Conservation (phyloP, 2,888 invertebrate species). For the Apamea monoglypha region DNA sequence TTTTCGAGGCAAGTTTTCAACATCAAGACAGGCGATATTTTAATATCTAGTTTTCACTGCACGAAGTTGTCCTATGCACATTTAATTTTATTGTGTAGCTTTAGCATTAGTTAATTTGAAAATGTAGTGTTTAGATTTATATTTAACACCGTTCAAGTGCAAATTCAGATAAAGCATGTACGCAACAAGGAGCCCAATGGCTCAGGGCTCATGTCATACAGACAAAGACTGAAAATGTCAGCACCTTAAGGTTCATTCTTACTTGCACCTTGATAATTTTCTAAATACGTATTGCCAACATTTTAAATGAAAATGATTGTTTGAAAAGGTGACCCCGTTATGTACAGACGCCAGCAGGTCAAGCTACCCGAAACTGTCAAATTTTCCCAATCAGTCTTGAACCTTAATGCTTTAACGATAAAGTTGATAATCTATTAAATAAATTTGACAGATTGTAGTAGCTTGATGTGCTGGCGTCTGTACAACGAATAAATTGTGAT, state of each 20-base stretch:
- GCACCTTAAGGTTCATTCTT: background rate
- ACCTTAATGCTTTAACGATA: too few relatives aligned
- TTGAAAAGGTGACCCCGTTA: background rate
- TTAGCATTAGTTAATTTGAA: background rate
- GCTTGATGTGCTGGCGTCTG: too few relatives aligned
- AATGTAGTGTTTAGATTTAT: background rate
- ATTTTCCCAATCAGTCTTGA: too few relatives aligned
- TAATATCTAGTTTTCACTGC: background rate
- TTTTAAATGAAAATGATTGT: background rate
- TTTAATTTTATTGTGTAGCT: background rate
- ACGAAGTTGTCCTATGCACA: constrained; percentile 5
- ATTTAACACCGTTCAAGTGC: background rate
- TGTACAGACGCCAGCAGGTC: background rate
- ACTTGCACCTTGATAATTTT: background rate
- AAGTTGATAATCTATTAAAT: too few relatives aligned
- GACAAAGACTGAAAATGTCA: background rate
- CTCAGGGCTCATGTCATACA: background rate
- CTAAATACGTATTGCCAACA: background rate
- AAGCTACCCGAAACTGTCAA: too few relatives aligned
- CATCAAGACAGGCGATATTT: background rate
- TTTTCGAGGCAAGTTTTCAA: background rate
- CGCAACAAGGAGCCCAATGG: background rate
- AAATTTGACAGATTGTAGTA: too few relatives aligned
- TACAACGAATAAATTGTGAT: too few relatives aligned
- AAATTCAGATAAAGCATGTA: background rate